A percentile compares a stretch with the other conserved stretches of the same genome.
phyloP scores from a whole-genome alignment of 92 coral and sea anemone species.

The Umimayanthus chanpuru region DNA sequence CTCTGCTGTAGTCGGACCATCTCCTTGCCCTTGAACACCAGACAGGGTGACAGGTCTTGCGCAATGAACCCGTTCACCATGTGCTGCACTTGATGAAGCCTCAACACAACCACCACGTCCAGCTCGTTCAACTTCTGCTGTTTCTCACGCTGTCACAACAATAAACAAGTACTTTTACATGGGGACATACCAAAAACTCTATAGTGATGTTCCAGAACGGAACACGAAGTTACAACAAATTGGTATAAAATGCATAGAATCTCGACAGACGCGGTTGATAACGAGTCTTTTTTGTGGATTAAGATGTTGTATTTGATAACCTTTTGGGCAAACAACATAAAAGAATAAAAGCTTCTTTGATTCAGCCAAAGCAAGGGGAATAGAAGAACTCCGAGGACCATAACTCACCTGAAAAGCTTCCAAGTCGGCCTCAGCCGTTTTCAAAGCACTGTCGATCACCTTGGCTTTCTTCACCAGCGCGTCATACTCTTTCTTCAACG shows the following conservation, averaged over 20 bases:
- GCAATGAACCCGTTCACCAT: conserved; percentile 81
- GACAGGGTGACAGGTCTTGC: conserved; percentile 85
- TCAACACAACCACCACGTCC: conserved; percentile 90
- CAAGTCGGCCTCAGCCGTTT: conserved; percentile 91
- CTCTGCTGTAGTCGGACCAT: conserved; percentile 81
- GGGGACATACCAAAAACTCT: too few species aligned
- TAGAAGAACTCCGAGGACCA: not conserved
- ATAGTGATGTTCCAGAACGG: too few species aligned
- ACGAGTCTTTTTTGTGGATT: too few species aligned
- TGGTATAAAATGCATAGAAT: too few species aligned
- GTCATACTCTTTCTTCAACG: conserved; percentile 88
- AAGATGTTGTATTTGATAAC: too few species aligned
- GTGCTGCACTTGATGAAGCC: conserved; percentile 90
- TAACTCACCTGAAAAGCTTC: conserved; percentile 94
- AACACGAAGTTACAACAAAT: too few species aligned
- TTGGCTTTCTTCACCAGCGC: conserved; percentile 92
- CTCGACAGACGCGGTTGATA: too few species aligned
- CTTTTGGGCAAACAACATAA: too few species aligned
- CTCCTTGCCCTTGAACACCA: conserved; percentile 86
- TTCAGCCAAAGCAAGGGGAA: not conserved
- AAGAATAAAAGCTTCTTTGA: too few species aligned
- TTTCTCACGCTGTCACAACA: conserved; percentile 81
- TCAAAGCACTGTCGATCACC: conserved; percentile 84
- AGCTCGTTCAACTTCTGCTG: conserved; percentile 97
- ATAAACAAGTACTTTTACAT: too few species aligned